Base-by-base conservation (phyloP, 2,888 invertebrate genomes). In the Lasioglossum vierecki region DNA sequence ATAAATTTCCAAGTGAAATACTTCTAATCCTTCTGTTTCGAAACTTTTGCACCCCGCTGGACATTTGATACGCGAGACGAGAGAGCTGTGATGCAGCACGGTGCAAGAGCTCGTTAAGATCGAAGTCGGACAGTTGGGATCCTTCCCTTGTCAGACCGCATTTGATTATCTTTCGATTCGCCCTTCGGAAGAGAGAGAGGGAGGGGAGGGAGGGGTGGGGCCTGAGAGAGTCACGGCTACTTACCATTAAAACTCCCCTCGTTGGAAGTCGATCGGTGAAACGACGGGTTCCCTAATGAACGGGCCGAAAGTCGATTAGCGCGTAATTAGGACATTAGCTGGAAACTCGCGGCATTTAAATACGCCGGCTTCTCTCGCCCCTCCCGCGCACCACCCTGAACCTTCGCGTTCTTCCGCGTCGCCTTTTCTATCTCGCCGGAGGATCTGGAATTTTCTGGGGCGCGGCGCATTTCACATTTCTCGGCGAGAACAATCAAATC, bases 311-410 rank as follows among this genome's bases (percentile, higher is more conserved):
- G 77, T 74, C 84, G 84, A 84, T 84, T 84, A 84, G 60, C 84
- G 70, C 84, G 78, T 84, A 75, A 84, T 84, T 84, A 84, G 84
- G 71, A 84, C 84, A 77, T 84, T 78, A 75, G 84, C 77, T 74
- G 68, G 77, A 71, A 74, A 78, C 73, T 78, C 73, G 83, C 63
- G 49, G 63, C 83, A 49, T 83, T 83, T 77, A 77, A 83, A 83
- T 77, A 53, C 57, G 68, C 46, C 22, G 46, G 15, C 71, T 41
- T 57, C 70, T 26, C 68, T 53, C 46, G 35, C 46, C 49, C 41
- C 39, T 15, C 26, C 60, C 60, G n/a, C 60, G 13, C 63, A 15
- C 63, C 26, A 57, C 57, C 57, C 13, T 4, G 44, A 44, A 44
- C 57, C 57, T 57, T 57, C 4, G 30, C 26, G 63, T 30, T 63